Conservation (phyloP, 2,888 invertebrate species). For the Epicampocera succincta region DNA sequence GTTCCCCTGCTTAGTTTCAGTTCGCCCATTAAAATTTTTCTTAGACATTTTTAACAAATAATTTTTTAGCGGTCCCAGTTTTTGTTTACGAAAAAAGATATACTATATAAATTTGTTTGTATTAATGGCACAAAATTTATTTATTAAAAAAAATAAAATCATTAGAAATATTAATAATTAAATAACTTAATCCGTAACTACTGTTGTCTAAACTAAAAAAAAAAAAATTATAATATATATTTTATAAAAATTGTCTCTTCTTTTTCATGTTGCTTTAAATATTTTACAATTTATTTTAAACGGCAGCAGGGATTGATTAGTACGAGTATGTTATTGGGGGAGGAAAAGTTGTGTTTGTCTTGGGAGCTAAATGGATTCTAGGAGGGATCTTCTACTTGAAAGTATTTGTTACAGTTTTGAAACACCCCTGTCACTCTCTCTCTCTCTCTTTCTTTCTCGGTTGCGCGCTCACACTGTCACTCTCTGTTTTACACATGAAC, state of each 20-base stretch:
- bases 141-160: constrained; percentile 13
- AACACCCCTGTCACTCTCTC: too few species aligned
- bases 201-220: background rate
- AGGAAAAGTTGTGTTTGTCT: background rate
- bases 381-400: constrained; percentile 26
- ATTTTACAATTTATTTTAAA: constrained; percentile 47
- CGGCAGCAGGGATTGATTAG: constrained; percentile 31
- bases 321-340: background rate
- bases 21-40: background rate
- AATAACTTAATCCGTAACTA: background rate
- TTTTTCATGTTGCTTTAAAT: constrained; percentile 28
- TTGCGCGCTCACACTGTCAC: too few species aligned
- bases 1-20: too few species aligned
- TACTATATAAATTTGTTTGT: background rate
- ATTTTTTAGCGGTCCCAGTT: background rate
- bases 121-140: constrained; percentile 48
- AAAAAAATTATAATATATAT: background rate
- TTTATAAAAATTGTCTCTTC: constrained; percentile 1
- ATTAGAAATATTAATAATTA: constrained; percentile 16
- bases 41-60: background rate
- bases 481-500: constrained; percentile 79
- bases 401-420: background rate
- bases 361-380: constrained; percentile 22
- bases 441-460: too few species aligned
- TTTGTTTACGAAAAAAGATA: background rate